Conservation (phyloP, 2,888 invertebrate species). For the Nysson spinosus region DNA sequence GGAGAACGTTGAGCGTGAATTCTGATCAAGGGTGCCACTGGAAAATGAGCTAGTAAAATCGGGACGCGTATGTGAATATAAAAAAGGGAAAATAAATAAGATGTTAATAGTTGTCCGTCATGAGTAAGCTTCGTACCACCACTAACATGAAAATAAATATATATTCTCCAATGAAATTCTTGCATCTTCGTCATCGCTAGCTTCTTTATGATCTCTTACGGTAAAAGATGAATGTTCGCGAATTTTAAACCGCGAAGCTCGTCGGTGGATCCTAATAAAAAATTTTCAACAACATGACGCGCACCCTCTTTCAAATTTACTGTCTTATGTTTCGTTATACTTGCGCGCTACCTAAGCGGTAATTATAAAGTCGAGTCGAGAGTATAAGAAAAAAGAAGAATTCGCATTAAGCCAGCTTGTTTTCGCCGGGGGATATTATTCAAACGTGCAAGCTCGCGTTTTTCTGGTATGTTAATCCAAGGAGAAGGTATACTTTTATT, state of each 20-base stretch:
- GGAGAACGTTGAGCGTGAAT: not conserved
- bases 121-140: no score
- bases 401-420: slow-evolving; percentile 5
- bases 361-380: slow-evolving; percentile 23
- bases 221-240: no score
- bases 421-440: slow-evolving; percentile 25
- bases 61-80: no score
- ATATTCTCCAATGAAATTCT: no score
- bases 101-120: no score
- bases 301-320: not conserved
- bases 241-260: no score
- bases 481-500: slow-evolving; percentile 6
- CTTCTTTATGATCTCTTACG: no score
- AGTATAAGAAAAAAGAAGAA: not conserved
- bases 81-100: not conserved
- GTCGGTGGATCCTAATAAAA: no score
- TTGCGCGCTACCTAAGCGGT: slow-evolving; percentile 19
- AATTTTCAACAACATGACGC: not conserved
- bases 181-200: no score
- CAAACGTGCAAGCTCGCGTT: slow-evolving; percentile 1
- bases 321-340: slow-evolving; percentile 1
- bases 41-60: no score
- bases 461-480: not conserved
- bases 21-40: not conserved
- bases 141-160: no score